These are phyloP conservation scores for Ctenosaura bakeri DNA, from an alignment of 2,797 vertebrate genomes.

Conservation along the genomic window DNA sequence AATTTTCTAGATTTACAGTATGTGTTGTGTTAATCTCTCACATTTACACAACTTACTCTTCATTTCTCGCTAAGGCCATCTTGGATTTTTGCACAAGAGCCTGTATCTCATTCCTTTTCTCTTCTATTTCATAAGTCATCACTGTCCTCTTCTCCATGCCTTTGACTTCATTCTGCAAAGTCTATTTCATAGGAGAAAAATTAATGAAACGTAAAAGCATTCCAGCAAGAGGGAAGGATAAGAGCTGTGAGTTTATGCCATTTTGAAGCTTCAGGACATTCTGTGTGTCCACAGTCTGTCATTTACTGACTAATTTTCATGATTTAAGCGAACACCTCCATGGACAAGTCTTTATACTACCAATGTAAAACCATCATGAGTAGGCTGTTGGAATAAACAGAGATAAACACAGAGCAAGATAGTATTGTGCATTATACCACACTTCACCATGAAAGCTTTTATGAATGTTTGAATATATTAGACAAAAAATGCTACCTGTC, in stretches of 20 bases:
- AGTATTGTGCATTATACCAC: not conserved
- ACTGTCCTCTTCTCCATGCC: conserved; percentile 27
- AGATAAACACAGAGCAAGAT: not conserved
- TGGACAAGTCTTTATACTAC: not conserved
- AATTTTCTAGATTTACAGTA: not conserved
- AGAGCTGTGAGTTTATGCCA: not conserved
- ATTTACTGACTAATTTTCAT: not conserved
- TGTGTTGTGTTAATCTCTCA: not conserved
- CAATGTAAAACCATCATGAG: not conserved
- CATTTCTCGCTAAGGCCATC: conserved; percentile 73
- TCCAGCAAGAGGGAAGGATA: not conserved
- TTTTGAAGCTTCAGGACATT: not conserved
- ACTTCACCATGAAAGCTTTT: not conserved
- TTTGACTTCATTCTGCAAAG: conserved; percentile 49
- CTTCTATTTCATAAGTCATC: conserved; percentile 61
- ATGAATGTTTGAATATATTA: not conserved
- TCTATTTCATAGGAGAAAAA: conserved; percentile 50
- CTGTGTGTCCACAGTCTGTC: not conserved
- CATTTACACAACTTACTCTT: conserved; percentile 65
- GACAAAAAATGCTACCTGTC: not conserved
- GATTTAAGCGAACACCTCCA: not conserved
- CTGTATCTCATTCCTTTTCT: conserved; percentile 65
- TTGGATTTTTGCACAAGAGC: conserved; percentile 65
- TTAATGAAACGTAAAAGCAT: not conserved
- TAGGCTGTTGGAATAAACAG: not conserved